Evolutionary conservation across 2,888 invertebrate species (phyloP).

Genomic region (Platypus cylindrus): DNA sequence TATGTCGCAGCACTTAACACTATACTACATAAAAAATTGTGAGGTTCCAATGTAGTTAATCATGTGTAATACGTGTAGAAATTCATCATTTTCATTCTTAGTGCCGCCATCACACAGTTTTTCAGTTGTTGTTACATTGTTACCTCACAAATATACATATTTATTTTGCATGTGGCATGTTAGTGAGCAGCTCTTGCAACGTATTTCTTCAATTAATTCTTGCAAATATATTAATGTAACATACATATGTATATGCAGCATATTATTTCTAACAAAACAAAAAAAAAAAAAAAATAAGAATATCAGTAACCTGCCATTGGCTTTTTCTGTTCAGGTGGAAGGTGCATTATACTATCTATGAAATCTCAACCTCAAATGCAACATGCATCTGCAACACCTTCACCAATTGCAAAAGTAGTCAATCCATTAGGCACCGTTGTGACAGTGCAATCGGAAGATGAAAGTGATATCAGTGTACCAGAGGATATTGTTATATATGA

Average conservation of each 20-base stretch:
- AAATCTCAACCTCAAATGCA: conserved; percentile 21
- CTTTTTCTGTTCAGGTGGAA: conserved; percentile 67
- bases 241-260: too few relatives aligned
- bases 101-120: not conserved
- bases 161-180: conserved; percentile 8
- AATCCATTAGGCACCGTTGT: conserved; percentile 66
- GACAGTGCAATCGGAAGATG: conserved; percentile 36
- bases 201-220: too few relatives aligned
- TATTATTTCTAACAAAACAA: too few relatives aligned
- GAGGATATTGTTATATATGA: conserved; percentile 37
- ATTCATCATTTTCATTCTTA: too few relatives aligned
- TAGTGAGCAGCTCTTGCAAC: conserved; percentile 3
- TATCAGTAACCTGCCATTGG: conserved; percentile 59
- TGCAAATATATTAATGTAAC: too few relatives aligned
- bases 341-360: conserved; percentile 35
- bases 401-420: conserved; percentile 53
- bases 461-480: conserved; percentile 22
- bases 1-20: conserved; percentile 5
- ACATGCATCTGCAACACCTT: conserved; percentile 15
- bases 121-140: not conserved
- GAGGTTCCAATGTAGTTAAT: conserved; percentile 1
- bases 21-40: too few relatives aligned
- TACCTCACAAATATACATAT: conserved; percentile 1
- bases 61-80: not conserved
- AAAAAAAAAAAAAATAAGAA: too few relatives aligned